Evolutionary conservation across 2,797 vertebrate species (phyloP).

Genomic region (Parauchenoglanis ngamensis): DNA sequence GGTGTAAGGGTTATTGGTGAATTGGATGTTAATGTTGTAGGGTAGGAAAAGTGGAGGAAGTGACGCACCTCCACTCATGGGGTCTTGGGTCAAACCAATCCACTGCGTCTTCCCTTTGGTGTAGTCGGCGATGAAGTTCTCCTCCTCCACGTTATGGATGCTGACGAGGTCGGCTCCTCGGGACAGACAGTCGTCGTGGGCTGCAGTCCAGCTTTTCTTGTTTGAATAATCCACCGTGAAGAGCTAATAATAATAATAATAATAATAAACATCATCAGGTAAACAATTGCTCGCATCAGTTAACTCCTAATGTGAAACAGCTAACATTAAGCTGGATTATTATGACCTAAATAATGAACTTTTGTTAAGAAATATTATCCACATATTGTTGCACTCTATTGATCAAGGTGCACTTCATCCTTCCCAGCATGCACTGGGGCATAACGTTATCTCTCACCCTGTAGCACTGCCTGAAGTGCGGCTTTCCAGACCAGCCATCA

Average conservation of each 20-base stretch:
- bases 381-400: not conserved
- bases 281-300: not conserved
- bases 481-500: slow-evolving; percentile 61
- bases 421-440: slow-evolving; percentile 10
- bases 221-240: slow-evolving; percentile 69
- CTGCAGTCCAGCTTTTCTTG: slow-evolving; percentile 76
- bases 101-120: slow-evolving; percentile 73
- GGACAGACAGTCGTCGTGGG: slow-evolving; percentile 71
- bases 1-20: not conserved
- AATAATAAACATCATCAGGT: not conserved
- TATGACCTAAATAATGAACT: not conserved
- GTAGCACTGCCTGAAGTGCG: slow-evolving; percentile 75
- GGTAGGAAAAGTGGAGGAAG: not conserved
- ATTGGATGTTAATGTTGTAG: not conserved
- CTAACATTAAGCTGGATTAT: not conserved
- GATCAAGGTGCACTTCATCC: not conserved
- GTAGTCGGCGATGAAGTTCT: slow-evolving; percentile 71
- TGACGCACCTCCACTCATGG: slow-evolving; percentile 70
- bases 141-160: slow-evolving; percentile 74
- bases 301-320: not conserved
- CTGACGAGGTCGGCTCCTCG: slow-evolving; percentile 74
- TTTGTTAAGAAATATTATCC: not conserved
- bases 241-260: slow-evolving; percentile 62
- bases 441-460: slow-evolving; percentile 60
- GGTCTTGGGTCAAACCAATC: slow-evolving; percentile 76